phyloP scores from a whole-genome alignment of 2,797 vertebrate species.

The Hoplostethus atlanticus region DNA sequence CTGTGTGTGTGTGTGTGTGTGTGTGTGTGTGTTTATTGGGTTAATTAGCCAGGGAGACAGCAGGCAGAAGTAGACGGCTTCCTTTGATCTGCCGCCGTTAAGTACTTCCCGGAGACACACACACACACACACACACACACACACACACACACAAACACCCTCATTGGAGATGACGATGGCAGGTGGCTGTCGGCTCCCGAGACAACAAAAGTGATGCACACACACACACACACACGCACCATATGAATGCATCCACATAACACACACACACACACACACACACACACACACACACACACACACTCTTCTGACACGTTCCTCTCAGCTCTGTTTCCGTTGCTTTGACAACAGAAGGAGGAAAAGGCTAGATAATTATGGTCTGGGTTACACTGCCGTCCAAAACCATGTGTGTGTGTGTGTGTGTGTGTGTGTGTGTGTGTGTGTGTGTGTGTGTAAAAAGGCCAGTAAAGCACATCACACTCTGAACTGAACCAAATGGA shows the following conservation, averaged over 20 bases:
- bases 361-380: constrained; percentile 28
- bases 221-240: too few species aligned
- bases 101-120: constrained; percentile 42
- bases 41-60: constrained; percentile 70
- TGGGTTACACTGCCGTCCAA: neutral
- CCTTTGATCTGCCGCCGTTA: constrained; percentile 66
- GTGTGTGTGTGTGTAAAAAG: constrained; percentile 13
- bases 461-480: constrained; percentile 13
- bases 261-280: constrained; percentile 11
- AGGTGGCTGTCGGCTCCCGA: neutral
- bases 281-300: neutral
- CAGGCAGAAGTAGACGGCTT: constrained; percentile 56
- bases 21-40: constrained; percentile 30
- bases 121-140: neutral
- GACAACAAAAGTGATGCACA: neutral
- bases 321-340: constrained; percentile 1
- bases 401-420: constrained; percentile 5
- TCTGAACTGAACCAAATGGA: constrained; percentile 18
- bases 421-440: constrained; percentile 22
- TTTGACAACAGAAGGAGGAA: constrained; percentile 12
- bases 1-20: constrained; percentile 16
- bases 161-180: constrained; percentile 18
- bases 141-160: constrained; percentile 13
- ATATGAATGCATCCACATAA: too few species aligned
- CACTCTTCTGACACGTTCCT: neutral